Conservation (phyloP, 2,888 invertebrate genomes). For the Tetragonisca angustula region DNA sequence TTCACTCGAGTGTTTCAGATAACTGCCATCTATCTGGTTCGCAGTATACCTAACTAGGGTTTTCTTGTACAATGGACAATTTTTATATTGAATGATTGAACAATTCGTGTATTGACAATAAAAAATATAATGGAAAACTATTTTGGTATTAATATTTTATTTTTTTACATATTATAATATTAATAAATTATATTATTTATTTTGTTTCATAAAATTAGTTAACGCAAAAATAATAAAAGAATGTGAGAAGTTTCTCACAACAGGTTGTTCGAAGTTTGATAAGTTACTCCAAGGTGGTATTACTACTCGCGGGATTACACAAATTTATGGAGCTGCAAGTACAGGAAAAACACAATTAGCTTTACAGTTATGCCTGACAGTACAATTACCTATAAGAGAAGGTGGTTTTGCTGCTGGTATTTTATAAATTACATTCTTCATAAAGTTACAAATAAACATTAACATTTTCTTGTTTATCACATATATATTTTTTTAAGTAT, state of each 20-base stretch:
- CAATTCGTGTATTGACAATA: neutral
- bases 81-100: neutral
- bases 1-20: too few relatives aligned
- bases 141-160: conserved; percentile 49
- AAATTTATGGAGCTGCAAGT: conserved; percentile 92
- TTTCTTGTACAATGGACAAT: too few relatives aligned
- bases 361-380: conserved; percentile 88
- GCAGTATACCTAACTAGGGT: too few relatives aligned
- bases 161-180: neutral
- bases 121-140: conserved; percentile 46
- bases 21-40: too few relatives aligned
- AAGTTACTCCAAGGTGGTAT: conserved; percentile 88
- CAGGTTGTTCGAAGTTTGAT: conserved; percentile 87
- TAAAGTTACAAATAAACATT: neutral
- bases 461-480: neutral
- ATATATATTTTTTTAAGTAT: neutral
- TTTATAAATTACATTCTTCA: neutral
- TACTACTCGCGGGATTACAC: conserved; percentile 88
- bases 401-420: conserved; percentile 86
- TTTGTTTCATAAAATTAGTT: conserved; percentile 30
- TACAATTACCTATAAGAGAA: conserved; percentile 85
- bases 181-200: neutral
- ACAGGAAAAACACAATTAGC: conserved; percentile 93
- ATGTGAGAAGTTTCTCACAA: conserved; percentile 74
- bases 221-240: conserved; percentile 38